phyloP scores from a whole-genome alignment of 92 coral and sea anemone genomes.

The Phenganax stokvisi region DNA sequence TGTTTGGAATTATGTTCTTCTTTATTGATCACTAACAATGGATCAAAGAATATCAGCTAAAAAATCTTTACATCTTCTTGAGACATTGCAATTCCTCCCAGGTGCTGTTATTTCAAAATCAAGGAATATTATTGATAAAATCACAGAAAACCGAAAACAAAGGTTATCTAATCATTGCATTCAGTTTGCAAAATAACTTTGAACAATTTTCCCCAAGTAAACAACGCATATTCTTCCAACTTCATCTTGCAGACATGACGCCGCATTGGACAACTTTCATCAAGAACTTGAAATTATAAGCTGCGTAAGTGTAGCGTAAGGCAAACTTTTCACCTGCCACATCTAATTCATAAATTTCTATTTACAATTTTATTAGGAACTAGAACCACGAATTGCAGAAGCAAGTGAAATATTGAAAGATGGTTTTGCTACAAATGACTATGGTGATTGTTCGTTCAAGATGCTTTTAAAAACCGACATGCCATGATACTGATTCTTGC shows the following conservation, averaged over 20 bases:
- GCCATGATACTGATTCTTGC: not conserved
- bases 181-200: not conserved
- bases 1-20: too few relatives aligned
- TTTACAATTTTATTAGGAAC: conserved; percentile 47
- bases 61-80: too few relatives aligned
- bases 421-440: conserved; percentile 64
- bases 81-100: conserved; percentile 17
- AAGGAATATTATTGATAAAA: conserved; percentile 68
- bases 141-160: conserved; percentile 80
- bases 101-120: conserved; percentile 60
- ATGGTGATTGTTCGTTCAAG: conserved; percentile 47
- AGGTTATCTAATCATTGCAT: conserved; percentile 29
- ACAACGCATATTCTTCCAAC: not conserved
- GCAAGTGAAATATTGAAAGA: conserved; percentile 79
- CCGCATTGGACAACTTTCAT: conserved; percentile 83
- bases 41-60: too few relatives aligned
- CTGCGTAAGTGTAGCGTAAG: conserved; percentile 61
- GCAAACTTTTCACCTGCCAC: not conserved
- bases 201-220: not conserved
- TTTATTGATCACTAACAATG: too few relatives aligned
- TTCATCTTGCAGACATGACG: conserved; percentile 57
- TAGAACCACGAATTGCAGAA: conserved; percentile 90
- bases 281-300: conserved; percentile 90
- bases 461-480: too few relatives aligned
- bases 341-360: not conserved